Base-by-base conservation (phyloP, 37 sponge, comb jelly and placozoan genomes). In the Axinella damicornis region DNA sequence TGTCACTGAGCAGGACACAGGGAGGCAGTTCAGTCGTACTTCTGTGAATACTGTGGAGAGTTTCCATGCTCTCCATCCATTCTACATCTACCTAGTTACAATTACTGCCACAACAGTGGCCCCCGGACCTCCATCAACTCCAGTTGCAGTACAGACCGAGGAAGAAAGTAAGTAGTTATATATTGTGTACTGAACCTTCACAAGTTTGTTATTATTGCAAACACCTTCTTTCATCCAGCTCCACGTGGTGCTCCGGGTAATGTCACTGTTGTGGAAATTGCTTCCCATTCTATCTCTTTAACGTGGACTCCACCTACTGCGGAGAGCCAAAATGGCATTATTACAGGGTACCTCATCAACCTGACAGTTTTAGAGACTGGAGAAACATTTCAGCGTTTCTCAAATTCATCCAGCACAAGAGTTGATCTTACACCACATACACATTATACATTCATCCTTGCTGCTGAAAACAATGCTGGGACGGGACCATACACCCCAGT, bases 161-260 rank as follows among this genome's bases (percentile, higher is more conserved):
- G 70, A 85, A 77, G 85, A 73, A n/a, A 62, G 85, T 85, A 67
- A 76, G 77, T 46, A 46, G 46, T 4, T 4, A 46, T 46, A 46
- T 46, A 4, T 9, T 46, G 46, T n/a, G n/a, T n/a, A n/a, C n/a
- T n/a, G n/a, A n/a, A n/a, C n/a, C n/a, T n/a, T n/a, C n/a, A n/a
- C n/a, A n/a, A n/a, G n/a, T n/a, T n/a, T n/a, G n/a, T n/a, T n/a
- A n/a, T n/a, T n/a, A n/a, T n/a, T n/a, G n/a, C n/a, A n/a, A n/a
- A 46, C 46, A 46, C 6, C 46, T 12, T 46, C 46, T 12, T 46
- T 46, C 46, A 46, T 46, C 46, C 46, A 46, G 46, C 46, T 46
- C 46, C 46, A 46, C 4, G 46, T 46, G 46, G 6, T 9, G 4
- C 46, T 12, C 46, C 46, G 4, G 46, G 21, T 0, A 67, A 35